Base-by-base conservation (phyloP, 2,888 invertebrate genomes). In the Helobdella robusta region DNA sequence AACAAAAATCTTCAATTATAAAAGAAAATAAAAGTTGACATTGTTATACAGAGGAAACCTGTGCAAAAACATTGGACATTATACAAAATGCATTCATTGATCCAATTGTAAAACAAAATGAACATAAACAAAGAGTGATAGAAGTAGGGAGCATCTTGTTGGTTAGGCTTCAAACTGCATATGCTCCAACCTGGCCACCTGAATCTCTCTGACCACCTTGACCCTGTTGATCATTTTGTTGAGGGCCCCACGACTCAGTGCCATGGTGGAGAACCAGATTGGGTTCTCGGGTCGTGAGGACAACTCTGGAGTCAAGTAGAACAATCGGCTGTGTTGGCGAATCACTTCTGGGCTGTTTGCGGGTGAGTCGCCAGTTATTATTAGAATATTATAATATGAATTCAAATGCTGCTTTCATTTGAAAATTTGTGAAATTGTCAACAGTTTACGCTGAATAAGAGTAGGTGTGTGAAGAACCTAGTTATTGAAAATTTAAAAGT, bases 291-390 rank as follows among this genome's bases (percentile, higher is more conserved):
- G 32, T 18, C 52, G 35, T 15, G 46, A 23, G 6, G 40, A 35
- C 6, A 23, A n/a, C 60, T 65, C 65, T 15, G 65, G 65, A n/a
- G 34, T 40, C 50, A 59, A 60, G 28, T 65, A 65, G 35, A 60
- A 60, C 46, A 40, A 23, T 28, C 50, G 34, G 8, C 28, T 46
- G 32, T 28, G 32, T 34, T 52, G 50, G 15, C 63, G 30, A 25
- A 63, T 50, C 4, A 15, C 34, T 36, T 60, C 65, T 20, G 65
- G 58, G 25, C 65, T 65, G 32, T n/a, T 30, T 11, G 56, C 4
- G 54, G 20, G 23, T 56, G 30, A n/a, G 8, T n/a, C 25, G 30
- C 18, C 3, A 1, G 32, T n/a, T n/a, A n/a, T n/a, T n/a, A n/a
- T n/a, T n/a, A n/a, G n/a, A n/a, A n/a, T n/a, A n/a, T n/a, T n/a